Conservation (phyloP, 2,888 invertebrate genomes). For the Nephrotoma appendiculata region DNA sequence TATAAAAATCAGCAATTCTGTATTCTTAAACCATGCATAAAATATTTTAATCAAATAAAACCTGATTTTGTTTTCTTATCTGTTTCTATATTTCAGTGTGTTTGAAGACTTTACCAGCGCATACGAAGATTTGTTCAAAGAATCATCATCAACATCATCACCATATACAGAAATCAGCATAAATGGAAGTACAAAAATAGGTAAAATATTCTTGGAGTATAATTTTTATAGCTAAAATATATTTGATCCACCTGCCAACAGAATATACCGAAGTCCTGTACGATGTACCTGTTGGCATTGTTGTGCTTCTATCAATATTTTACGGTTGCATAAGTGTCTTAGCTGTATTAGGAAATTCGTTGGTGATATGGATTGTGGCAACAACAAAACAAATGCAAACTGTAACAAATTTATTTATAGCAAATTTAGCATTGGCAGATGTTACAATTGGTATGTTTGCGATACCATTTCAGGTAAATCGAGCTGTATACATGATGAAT, state of each 20-base stretch:
- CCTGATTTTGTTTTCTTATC: neutral
- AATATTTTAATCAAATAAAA: neutral
- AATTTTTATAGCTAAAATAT: too few relatives aligned
- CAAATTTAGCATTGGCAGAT: slow-evolving; percentile 73
- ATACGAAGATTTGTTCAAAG: neutral
- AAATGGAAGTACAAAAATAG: neutral
- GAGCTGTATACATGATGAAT: neutral
- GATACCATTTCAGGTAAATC: slow-evolving; percentile 58
- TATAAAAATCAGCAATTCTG: too few relatives aligned
- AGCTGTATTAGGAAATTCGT: slow-evolving; percentile 66
- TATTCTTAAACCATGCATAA: neutral
- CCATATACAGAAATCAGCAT: neutral
- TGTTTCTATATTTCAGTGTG: neutral
- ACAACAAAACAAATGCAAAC: slow-evolving; percentile 67
- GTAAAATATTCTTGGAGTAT: neutral
- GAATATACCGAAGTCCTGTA: neutral
- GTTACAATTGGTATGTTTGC: slow-evolving; percentile 74
- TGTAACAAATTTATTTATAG: slow-evolving; percentile 74
- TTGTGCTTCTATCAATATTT: slow-evolving; percentile 57
- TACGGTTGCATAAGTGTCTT: slow-evolving; percentile 71
- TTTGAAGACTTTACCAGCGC: neutral
- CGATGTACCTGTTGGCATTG: slow-evolving; percentile 45
- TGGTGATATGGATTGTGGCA: slow-evolving; percentile 75
- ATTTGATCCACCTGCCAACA: neutral
- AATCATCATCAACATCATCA: neutral